Conservation (phyloP, 30 jellyfish, hydroid and myxozoan species). For the Haliclystus octoradiatus region DNA sequence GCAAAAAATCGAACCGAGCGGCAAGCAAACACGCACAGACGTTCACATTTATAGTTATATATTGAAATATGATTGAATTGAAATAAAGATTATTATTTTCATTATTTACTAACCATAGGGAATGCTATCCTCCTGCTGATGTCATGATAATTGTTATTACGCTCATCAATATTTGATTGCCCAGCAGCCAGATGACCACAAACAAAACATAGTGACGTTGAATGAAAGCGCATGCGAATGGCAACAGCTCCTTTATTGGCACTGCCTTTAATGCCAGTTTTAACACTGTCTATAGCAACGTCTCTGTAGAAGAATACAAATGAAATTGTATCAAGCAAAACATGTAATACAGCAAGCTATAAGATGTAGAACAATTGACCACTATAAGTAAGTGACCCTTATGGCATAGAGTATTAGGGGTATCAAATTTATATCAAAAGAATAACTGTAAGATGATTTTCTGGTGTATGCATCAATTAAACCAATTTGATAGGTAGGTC, state of each 20-base stretch:
- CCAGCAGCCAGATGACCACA: slow-evolving; percentile 99
- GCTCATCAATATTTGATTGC: slow-evolving; percentile 64
- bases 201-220: slow-evolving; percentile 92
- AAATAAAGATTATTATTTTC: too few relatives aligned
- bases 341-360: too few relatives aligned
- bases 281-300: slow-evolving; percentile 82
- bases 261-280: slow-evolving; percentile 96
- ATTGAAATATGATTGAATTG: too few relatives aligned
- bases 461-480: not conserved
- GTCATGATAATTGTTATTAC: slow-evolving; percentile 78
- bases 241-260: slow-evolving; percentile 99
- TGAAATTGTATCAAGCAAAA: too few relatives aligned
- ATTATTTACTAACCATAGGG: too few relatives aligned
- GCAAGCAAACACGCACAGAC: too few relatives aligned
- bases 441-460: not conserved
- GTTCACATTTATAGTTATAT: too few relatives aligned
- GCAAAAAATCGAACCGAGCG: too few relatives aligned
- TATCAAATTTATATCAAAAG: not conserved
- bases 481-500: too few relatives aligned
- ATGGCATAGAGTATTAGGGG: not conserved
- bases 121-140: slow-evolving; percentile 61
- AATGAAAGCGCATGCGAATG: slow-evolving; percentile 66
- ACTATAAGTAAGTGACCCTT: not conserved
- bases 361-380: too few relatives aligned
- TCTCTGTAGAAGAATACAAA: slow-evolving; percentile 65